Base-by-base conservation (phyloP, 1,140 invertebrate genomes). In the Bombus consobrinus region DNA sequence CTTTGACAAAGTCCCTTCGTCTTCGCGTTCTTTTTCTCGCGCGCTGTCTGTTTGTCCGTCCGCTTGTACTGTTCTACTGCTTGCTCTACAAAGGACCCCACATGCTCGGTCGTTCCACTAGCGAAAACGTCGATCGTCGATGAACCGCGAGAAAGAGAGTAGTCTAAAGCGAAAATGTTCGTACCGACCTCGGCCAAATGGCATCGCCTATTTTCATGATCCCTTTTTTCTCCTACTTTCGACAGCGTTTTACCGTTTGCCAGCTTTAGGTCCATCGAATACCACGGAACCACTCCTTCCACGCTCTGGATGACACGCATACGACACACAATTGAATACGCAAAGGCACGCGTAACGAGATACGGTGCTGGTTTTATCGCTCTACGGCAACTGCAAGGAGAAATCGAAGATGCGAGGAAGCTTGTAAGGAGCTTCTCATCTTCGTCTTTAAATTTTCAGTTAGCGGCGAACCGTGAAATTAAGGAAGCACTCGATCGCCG, bases 381-480 rank as follows among this genome's bases (percentile, higher is more conserved):
- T 32, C 25, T 41, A 13, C 37, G 28, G 37, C 53, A 53, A 22
- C 1, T 22, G 1, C 47, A 22, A 22, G 47, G 9, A 59, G 64
- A 53, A 75, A 53, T 9, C 39, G 41, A 73, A 37, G 78, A 73
- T 28, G 22, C 41, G 41, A n/a, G 25, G 28, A 34, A 34, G 41
- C n/a, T 28, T 57, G 80, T 68, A 71, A 53, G 68, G 34, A 74
- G 77, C 64, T 79, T 15, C 85, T 84, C 85, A 62, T 77, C 76
- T 76, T 76, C n/a, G 64, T 37, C 41, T 64, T 41, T 34, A 68
- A 91, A 91, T 91, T 91, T 89, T 91, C 90, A 83, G 43, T 59
- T 43, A 88, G 71, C 84, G 66, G 22, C 84, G 83, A 89, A 81
- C 86, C 90, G 88, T 91, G 88, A 91, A 91, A 91, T 91, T 89